Percentiles rank a stretch among this genome's conserved stretches.
Evolutionary conservation across 2,888 invertebrate genomes (phyloP).

Genomic region (Frankliniella intonsa): DNA sequence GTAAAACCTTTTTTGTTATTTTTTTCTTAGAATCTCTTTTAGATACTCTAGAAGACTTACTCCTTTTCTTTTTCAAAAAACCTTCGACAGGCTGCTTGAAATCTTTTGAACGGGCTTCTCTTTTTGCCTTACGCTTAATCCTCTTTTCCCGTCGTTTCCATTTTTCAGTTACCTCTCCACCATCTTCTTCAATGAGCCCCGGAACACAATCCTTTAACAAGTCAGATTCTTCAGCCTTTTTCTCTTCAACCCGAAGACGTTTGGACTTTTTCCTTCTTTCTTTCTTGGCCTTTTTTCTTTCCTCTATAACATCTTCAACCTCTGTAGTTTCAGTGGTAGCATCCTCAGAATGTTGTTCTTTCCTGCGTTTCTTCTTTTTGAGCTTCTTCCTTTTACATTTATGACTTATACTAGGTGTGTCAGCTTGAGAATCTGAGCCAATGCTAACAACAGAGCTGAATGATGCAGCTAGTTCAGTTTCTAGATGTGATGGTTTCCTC

Average conservation of each 20-base stretch:
- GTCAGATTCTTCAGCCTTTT: neutral
- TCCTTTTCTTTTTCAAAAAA: neutral
- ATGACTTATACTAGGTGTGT: neutral
- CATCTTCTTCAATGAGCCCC: neutral
- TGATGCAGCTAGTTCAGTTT: conserved; percentile 9
- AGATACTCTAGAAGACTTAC: neutral
- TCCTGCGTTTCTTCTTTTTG: neutral
- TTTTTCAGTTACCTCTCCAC: neutral
- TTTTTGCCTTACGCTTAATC: too few relatives aligned
- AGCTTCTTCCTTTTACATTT: neutral
- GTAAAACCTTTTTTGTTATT: neutral
- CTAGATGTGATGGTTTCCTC: neutral
- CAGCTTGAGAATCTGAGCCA: neutral
- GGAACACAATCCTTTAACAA: neutral
- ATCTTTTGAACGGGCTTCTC: too few relatives aligned
- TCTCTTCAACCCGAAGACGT: neutral
- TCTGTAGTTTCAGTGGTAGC: neutral
- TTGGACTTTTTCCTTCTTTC: neutral
- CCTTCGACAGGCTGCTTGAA: too few relatives aligned
- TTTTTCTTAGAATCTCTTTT: neutral
- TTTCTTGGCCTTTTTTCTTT: neutral
- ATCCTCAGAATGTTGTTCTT: conserved; percentile 9
- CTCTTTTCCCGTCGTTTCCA: neutral
- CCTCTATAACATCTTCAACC: neutral
- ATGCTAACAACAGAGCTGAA: neutral